These are phyloP conservation scores for Bursaphelenchus mucronatus DNA, from an alignment of 1,140 invertebrate species.

Conservation along the genomic window DNA sequence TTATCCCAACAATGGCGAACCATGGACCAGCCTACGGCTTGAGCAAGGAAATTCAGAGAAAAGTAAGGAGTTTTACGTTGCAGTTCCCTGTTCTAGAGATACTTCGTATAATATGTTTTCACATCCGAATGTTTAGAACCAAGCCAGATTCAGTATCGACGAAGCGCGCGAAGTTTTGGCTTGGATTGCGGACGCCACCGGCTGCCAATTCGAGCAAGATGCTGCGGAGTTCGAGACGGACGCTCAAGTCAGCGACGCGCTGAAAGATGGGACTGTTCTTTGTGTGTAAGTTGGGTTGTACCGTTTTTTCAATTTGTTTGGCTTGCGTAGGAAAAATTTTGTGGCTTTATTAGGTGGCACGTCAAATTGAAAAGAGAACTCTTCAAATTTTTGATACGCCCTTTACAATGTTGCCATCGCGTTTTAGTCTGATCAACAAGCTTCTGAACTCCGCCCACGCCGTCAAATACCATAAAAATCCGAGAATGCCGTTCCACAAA, in stretches of 20 bases:
- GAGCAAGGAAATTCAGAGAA: constrained; percentile 66
- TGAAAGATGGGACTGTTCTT: constrained; percentile 65
- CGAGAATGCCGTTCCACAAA: constrained; percentile 61
- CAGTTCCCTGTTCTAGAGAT: constrained; percentile 20
- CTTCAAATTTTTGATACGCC: too few relatives aligned
- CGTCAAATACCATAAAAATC: constrained; percentile 48
- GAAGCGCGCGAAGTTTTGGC: constrained; percentile 63
- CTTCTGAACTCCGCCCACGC: constrained; percentile 1
- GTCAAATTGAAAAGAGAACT: background rate
- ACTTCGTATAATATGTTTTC: constrained; percentile 26
- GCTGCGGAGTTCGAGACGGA: constrained; percentile 61
- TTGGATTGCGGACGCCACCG: constrained; percentile 64
- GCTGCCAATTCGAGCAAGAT: constrained; percentile 60
- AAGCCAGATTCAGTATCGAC: constrained; percentile 65
- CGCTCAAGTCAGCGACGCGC: constrained; percentile 63
- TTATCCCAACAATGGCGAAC: constrained; percentile 62
- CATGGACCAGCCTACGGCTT: constrained; percentile 66
- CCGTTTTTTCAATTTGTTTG: background rate
- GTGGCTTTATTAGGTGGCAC: background rate
- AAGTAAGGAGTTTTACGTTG: constrained; percentile 60
- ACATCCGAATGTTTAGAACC: too few relatives aligned
- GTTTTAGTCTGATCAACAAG: constrained; percentile 18
- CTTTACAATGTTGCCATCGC: constrained; percentile 18
- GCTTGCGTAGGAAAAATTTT: constrained; percentile 4
- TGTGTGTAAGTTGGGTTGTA: constrained; percentile 63